phyloP scores from a whole-genome alignment of 1,140 invertebrate genomes.

The Uloborus diversus region DNA sequence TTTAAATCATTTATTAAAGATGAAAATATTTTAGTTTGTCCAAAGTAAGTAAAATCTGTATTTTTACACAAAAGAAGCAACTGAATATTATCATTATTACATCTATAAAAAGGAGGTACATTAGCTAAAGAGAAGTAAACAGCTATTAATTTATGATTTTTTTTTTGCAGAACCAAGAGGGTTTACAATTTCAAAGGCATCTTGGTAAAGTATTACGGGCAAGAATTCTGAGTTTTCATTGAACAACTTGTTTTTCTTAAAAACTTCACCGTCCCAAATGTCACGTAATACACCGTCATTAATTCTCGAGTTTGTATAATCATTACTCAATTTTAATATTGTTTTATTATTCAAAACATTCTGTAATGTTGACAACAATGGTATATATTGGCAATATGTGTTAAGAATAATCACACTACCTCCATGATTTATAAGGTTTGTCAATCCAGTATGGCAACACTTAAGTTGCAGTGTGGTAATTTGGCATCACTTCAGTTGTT shows the following conservation, averaged over 20 bases:
- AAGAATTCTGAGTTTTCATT: not conserved
- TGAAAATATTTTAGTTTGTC: conserved; percentile 7
- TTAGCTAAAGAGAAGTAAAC: conserved; percentile 26
- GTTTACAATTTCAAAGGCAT: conserved; percentile 22
- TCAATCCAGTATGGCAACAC: no score
- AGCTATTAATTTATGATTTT: not conserved
- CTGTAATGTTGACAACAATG: not conserved
- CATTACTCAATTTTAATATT: not conserved
- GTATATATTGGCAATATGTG: conserved; percentile 13
- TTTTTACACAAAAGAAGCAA: conserved; percentile 24
- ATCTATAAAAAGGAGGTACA: not conserved
- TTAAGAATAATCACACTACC: no score
- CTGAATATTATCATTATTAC: not conserved
- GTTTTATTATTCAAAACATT: not conserved
- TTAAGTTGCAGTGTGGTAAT: no score
- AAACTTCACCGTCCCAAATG: conserved; percentile 11
- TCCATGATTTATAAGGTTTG: no score
- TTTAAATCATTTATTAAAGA: conserved; percentile 11
- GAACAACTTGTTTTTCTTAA: not conserved
- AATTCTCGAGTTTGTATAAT: not conserved
- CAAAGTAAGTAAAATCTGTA: conserved; percentile 17
- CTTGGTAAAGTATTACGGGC: conserved; percentile 1
- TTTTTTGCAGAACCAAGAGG: conserved; percentile 29
- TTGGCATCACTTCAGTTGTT: no score
- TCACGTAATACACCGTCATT: not conserved